These are phyloP conservation scores for Oncorhynchus mykiss DNA, from an alignment of 2,113 vertebrate species.

Conservation along the genomic window DNA sequence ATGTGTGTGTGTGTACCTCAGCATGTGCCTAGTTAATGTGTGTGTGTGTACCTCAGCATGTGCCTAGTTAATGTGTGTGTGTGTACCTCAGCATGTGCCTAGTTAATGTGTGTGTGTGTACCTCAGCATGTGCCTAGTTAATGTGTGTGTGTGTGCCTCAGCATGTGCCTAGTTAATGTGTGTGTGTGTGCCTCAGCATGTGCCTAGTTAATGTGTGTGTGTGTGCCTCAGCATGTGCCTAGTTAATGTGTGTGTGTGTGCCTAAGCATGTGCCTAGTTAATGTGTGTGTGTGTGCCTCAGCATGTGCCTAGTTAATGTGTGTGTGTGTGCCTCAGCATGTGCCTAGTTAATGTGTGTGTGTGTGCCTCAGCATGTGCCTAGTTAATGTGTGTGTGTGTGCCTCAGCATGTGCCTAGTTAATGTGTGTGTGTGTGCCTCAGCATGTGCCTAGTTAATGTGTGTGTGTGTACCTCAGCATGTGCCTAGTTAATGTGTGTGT, in stretches of 20 bases:
- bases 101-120: too few species aligned
- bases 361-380: constrained; percentile 74
- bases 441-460: constrained; percentile 68
- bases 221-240: too few species aligned
- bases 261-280: too few species aligned
- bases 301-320: constrained; percentile 67
- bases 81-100: constrained; percentile 79
- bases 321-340: too few species aligned
- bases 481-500: too few species aligned
- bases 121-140: too few species aligned
- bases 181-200: too few species aligned
- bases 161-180: constrained; percentile 68
- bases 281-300: constrained; percentile 63
- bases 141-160: constrained; percentile 63
- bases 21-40: too few species aligned
- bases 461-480: too few species aligned
- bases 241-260: constrained; percentile 23
- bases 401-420: constrained; percentile 74
- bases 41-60: constrained; percentile 76
- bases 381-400: constrained; percentile 46
- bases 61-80: constrained; percentile 16
- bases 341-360: too few species aligned
- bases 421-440: constrained; percentile 39
- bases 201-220: too few species aligned
- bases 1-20: too few species aligned